These are phyloP conservation scores for Mallotus villosus DNA, from an alignment of 2,797 vertebrate genomes.

Conservation along the genomic window DNA sequence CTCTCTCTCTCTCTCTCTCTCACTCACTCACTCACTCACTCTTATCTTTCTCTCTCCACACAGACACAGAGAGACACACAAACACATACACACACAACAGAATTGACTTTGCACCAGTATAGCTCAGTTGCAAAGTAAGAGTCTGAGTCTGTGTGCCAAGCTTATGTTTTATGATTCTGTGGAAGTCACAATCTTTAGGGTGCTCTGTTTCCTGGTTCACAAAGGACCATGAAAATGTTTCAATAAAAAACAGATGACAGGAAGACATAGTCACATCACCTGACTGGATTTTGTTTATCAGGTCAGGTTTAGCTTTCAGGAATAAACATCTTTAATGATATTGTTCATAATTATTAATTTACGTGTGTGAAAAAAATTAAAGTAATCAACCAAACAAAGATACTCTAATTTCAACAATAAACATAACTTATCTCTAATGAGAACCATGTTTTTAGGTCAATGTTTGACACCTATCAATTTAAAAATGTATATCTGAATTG, in stretches of 20 bases:
- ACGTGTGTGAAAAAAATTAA: too few relatives aligned
- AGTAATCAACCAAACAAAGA: too few relatives aligned
- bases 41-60: not conserved
- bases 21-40: not conserved
- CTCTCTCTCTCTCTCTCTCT: not conserved
- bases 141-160: not conserved
- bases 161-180: not conserved
- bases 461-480: too few relatives aligned
- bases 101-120: not conserved
- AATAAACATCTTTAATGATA: too few relatives aligned
- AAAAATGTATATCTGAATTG: too few relatives aligned
- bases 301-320: too few relatives aligned
- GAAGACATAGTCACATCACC: not conserved
- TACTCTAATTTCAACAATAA: too few relatives aligned
- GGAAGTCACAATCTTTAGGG: not conserved
- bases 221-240: not conserved
- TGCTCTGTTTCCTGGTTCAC: not conserved
- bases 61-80: not conserved
- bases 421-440: too few relatives aligned
- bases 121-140: not conserved
- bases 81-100: constrained; percentile 16
- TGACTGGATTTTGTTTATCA: too few relatives aligned
- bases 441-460: too few relatives aligned
- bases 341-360: too few relatives aligned
- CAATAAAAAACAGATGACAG: not conserved